A percentile compares a stretch with the other conserved stretches of the same genome.
These are phyloP conservation scores for Florisuga fusca DNA, from an alignment of 2,797 vertebrate genomes.

Conservation along the genomic window DNA sequence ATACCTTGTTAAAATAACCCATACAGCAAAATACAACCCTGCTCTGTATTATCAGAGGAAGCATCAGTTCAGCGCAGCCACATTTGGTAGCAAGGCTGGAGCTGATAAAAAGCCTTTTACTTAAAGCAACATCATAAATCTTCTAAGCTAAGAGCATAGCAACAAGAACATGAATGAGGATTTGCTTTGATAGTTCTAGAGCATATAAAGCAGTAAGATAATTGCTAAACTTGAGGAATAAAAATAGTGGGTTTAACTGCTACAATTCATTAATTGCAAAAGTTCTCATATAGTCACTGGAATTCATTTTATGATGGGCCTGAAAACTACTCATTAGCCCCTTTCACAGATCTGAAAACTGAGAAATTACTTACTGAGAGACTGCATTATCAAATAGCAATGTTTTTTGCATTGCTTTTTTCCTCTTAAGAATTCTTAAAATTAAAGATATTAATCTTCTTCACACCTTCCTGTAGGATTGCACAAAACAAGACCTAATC, in stretches of 20 bases:
- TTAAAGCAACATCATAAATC: background rate
- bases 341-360: background rate
- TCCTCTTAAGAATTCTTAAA: background rate
- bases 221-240: background rate
- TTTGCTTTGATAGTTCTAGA: background rate
- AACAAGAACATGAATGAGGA: background rate
- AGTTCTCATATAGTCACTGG: background rate
- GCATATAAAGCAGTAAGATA: background rate
- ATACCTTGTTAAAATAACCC: background rate
- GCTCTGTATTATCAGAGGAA: background rate
- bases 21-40: background rate
- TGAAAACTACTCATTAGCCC: background rate
- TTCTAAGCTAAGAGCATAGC: background rate
- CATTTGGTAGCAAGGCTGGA: background rate
- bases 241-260: background rate
- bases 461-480: background rate
- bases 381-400: background rate
- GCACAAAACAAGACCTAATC: background rate
- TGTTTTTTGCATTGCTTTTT: background rate
- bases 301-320: background rate
- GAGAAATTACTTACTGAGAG: background rate
- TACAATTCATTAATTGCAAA: rapidly evolving
- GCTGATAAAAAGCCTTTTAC: background rate
- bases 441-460: background rate
- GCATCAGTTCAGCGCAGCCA: background rate